Base-by-base conservation (phyloP, 2,888 invertebrate genomes). In the Willowsia nigromaculata region DNA sequence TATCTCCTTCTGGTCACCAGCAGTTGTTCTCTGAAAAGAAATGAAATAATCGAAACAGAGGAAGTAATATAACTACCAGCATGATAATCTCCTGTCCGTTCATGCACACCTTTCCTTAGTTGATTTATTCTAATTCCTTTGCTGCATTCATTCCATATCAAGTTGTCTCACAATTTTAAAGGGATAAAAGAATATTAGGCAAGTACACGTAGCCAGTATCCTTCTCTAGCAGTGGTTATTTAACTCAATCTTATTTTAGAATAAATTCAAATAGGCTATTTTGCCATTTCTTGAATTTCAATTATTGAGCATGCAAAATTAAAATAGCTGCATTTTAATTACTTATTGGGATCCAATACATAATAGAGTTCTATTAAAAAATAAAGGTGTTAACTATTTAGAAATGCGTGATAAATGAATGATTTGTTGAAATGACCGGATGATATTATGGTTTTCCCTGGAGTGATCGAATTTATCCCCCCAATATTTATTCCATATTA, bases 1-100 rank as follows among this genome's bases (percentile, higher is more conserved):
- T 74, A 74, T 68, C 68, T 25, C 22, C 68, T 40, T 22, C 13
- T 68, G 18, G 40, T 59, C 74, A 74, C 30, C 74, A 74, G 56
- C 22, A 30, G 76, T 50, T 76, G 6, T 11, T 37, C 11, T 6
- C 22, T 22, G 22, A 81, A 81, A 40, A 47, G 27, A 43, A 22
- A 6, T n/a, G 25, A 40, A 62, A 47, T 25, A 27, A 59, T 25
- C 7, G 62, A 62, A 53, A 22, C 33, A 33, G 78, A 78, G 78
- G 78, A 78, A 78, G 78, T 78, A 78, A 78, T 78, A 78, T 56
- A 56, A 37, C 78, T 78, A 78, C 78, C 78, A 78, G 78, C 56
- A 78, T 78, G 78, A 47, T 78, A 62, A 68, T 68, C 68, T 13
- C 9, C 68, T 37, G 37, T 68, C 68, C 33, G n/a, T 78, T 37